Base-by-base conservation (phyloP, 2,888 invertebrate species). In the Drosophila antonietae region DNA sequence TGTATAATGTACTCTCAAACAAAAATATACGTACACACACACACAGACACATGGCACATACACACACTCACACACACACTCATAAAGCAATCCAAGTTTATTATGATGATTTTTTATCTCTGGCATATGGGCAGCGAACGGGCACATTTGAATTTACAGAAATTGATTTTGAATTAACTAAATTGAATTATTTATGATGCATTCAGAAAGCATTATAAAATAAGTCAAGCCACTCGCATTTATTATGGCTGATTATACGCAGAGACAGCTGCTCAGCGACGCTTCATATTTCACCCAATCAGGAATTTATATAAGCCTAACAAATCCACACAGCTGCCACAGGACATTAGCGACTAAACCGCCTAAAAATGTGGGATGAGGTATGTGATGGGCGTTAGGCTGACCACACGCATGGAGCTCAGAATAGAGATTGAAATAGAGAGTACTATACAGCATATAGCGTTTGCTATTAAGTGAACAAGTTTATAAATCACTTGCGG, bases 111-210 rank as follows among this genome's bases (percentile, higher is more conserved):
- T 81, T 80, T 81, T 78, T 72, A 78, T 66, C 55, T 67, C 43
- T 46, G 53, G 20, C 53, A 78, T 75, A 60, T 65, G 74, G 62
- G 39, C 41, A 59, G 31, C 49, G 20, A 28, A 31, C 33, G 33
- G 20, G n/a, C 47, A 41, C 57, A 82, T 82, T 87, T 75, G 52
- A 79, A 69, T 87, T 75, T 75, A 70, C 73, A 75, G 68, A 82
- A 84, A 87, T 83, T 80, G 83, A 87, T 87, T 83, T 75, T 82
- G 80, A 82, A 74, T 83, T 84, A 83, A 82, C 78, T 75, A 82
- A 84, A 82, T 83, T 83, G 68, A 83, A 84, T 87, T 82, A 83
- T 83, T 87, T 87, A 87, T 83, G 68, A 73, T 75, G 78, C 77
- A 72, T 69, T 70, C 73, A 65, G 49, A 49, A 35, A 58, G 72